A percentile compares a stretch with the other conserved stretches of the same genome.
These are phyloP conservation scores for Nomada ferruginata DNA, from an alignment of 2,888 invertebrate species.

Conservation along the genomic window DNA sequence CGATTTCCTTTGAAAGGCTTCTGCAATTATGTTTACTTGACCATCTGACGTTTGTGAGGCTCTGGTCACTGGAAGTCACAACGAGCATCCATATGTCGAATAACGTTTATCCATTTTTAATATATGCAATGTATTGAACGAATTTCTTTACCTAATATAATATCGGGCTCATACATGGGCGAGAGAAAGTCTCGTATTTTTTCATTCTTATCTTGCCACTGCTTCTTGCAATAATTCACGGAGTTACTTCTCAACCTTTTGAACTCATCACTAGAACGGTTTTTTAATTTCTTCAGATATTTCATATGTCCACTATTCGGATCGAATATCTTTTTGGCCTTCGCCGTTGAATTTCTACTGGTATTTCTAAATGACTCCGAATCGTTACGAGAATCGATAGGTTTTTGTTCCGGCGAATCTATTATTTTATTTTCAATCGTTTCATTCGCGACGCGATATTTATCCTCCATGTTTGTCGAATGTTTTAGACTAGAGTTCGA, in stretches of 20 bases:
- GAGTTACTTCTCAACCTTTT: not conserved
- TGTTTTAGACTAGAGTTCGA: not conserved
- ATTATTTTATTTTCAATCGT: not conserved
- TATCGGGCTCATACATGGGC: not conserved
- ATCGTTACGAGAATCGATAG: not conserved
- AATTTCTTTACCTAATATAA: constrained; percentile 28
- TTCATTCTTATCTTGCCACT: constrained; percentile 21
- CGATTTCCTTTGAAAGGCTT: not conserved
- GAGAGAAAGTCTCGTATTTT: constrained; percentile 19
- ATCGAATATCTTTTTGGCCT: not conserved
- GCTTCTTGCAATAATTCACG: not conserved
- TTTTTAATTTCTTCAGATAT: not conserved
- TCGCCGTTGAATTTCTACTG: not conserved
- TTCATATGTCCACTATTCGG: not conserved
- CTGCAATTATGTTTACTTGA: not conserved
- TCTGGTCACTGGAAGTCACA: constrained; percentile 31
- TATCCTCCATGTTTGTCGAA: not conserved
- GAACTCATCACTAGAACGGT: not conserved
- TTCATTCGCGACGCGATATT: not conserved
- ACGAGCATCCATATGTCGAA: not conserved
- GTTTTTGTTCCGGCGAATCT: not conserved
- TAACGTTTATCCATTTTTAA: not conserved
- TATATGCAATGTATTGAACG: too few relatives aligned
- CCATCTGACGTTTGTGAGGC: constrained; percentile 18
- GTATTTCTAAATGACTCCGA: not conserved